Evolutionary conservation across 2,888 invertebrate genomes (phyloP).

Genomic region (Unio pictorum): DNA sequence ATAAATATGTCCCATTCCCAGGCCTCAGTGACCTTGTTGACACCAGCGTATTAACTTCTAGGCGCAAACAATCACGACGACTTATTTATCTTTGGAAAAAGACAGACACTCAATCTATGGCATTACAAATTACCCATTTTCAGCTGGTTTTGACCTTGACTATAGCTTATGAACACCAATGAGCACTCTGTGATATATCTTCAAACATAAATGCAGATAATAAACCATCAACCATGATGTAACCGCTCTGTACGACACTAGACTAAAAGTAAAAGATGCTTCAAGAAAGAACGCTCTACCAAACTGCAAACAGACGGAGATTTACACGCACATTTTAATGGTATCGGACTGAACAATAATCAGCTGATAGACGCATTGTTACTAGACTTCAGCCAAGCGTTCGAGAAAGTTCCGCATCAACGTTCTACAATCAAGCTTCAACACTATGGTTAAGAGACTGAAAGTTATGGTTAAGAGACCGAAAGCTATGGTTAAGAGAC

Average conservation of each 20-base stretch:
- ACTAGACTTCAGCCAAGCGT: no score
- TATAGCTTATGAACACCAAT: no score
- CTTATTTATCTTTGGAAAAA: constrained; percentile 15
- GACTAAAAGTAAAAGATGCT: constrained; percentile 7
- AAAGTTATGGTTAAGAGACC: no score
- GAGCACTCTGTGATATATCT: no score
- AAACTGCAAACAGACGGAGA: neutral
- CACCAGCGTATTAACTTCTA: neutral
- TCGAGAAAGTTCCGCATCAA: no score
- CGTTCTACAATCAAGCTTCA: no score
- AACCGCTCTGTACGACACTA: constrained; percentile 5
- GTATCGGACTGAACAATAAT: neutral
- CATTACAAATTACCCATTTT: neutral
- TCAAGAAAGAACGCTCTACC: constrained; percentile 4
- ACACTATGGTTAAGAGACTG: no score
- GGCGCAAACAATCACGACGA: constrained; percentile 4
- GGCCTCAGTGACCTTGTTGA: constrained; percentile 17
- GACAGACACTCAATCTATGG: constrained; percentile 1
- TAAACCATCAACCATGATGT: constrained; percentile 9
- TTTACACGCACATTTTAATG: neutral
- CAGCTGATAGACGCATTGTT: neutral
- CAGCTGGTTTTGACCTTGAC: no score
- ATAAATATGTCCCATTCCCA: constrained; percentile 4
- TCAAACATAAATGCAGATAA: no score
- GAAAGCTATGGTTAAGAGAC: no score